Percentiles rank a stretch among this genome's conserved stretches.
These are phyloP conservation scores for Ruditapes philippinarum DNA, from an alignment of 1,140 invertebrate species.

Conservation along the genomic window DNA sequence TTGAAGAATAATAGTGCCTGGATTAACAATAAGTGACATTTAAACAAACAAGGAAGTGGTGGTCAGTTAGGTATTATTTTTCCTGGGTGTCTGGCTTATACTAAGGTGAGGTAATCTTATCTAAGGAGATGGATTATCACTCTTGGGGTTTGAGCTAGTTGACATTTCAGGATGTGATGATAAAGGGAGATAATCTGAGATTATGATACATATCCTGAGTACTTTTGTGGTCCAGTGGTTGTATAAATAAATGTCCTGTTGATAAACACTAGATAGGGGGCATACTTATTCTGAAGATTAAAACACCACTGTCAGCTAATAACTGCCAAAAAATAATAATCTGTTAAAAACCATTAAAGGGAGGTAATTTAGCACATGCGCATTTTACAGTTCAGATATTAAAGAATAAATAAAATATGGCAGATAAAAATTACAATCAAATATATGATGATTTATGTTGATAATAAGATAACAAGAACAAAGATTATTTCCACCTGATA, in stretches of 20 bases:
- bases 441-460: background rate
- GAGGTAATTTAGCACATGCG: background rate
- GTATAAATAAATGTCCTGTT: background rate
- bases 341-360: background rate
- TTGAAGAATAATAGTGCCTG: background rate
- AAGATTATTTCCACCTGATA: background rate
- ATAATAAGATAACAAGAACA: background rate
- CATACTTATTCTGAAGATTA: no score
- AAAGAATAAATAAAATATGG: no score
- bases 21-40: constrained; percentile 18
- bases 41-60: constrained; percentile 17
- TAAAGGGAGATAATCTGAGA: constrained; percentile 35
- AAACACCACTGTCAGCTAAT: no score
- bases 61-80: background rate
- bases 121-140: constrained; percentile 15
- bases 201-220: constrained; percentile 4
- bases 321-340: no score
- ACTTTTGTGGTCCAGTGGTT: background rate
- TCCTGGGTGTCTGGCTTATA: background rate
- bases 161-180: background rate
- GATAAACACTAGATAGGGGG: background rate
- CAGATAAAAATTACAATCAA: background rate
- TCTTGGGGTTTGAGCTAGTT: background rate
- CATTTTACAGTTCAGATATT: no score
- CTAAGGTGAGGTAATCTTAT: constrained; percentile 18